Percentiles rank a stretch among this genome's conserved stretches.
phyloP scores from a whole-genome alignment of 1,140 invertebrate species.

The Zaprionus tsacasi region DNA sequence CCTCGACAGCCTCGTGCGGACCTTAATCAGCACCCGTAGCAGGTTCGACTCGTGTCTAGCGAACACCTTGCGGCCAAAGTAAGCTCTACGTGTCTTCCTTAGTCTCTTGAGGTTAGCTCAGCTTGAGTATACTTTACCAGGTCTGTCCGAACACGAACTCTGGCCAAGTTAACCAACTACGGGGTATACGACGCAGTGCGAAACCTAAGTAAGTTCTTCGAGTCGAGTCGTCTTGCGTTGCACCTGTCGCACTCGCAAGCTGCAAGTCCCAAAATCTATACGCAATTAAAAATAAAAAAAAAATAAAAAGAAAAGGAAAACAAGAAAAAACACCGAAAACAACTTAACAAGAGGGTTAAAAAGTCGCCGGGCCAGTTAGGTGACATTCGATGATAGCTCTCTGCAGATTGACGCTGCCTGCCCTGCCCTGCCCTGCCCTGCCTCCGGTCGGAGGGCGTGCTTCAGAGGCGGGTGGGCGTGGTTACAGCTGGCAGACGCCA shows the following conservation, averaged over 20 bases:
- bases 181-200: neutral
- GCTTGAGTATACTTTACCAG: neutral
- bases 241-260: constrained; percentile 60
- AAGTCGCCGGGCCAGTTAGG: constrained; percentile 46
- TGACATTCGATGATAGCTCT: constrained; percentile 42
- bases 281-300: constrained; percentile 60
- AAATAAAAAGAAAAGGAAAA: constrained; percentile 10
- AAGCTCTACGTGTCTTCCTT: neutral
- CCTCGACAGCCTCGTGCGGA: constrained; percentile 14
- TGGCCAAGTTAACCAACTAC: neutral
- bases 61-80: neutral
- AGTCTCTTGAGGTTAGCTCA: neutral
- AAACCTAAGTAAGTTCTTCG: neutral
- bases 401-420: constrained; percentile 1
- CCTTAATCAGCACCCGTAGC: constrained; percentile 34
- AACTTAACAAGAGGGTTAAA: constrained; percentile 42
- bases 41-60: constrained; percentile 5
- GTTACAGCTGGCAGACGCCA: constrained; percentile 1
- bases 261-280: constrained; percentile 76
- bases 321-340: constrained; percentile 18
- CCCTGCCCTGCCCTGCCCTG: too few species aligned
- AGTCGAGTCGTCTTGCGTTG: constrained; percentile 20
- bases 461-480: neutral
- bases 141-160: neutral
- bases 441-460: neutral